Base-by-base conservation (phyloP, 92 coral and sea anemone species). In the Parazoanthus swiftii region DNA sequence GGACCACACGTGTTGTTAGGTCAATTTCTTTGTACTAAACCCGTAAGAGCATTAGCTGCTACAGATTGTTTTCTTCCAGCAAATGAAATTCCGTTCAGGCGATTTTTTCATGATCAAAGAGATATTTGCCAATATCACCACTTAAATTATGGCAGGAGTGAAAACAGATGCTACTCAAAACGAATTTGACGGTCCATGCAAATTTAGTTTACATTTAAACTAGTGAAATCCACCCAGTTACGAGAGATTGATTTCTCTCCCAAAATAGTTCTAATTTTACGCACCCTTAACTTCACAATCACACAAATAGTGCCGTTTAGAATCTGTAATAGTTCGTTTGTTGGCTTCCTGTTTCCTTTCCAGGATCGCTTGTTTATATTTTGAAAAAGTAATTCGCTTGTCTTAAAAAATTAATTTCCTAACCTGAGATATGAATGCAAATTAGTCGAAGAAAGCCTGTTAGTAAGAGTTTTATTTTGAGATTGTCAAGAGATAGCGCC, bases 1-100 rank as follows among this genome's bases (percentile, higher is more conserved):
- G 67, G 86, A 83, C 86, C 86, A 83, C 86, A 83, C 86, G 86
- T 83, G 86, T 82, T 67, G 77, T 15, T 5, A 63, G 38, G 63
- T 29, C 25, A 44, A 71, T 39, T 68, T n/a, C 77, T 83, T 82
- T 68, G 42, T 68, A 82, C 67, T 26, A 66, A 42, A 8, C 36
- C 63, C 26, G 39, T 67, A 8, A 67, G 77, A 39, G 43, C 5
- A 73, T 66, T 39, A 25, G 44, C 66, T 66, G 50, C 50, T 83
- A 21, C 76, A 16, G 50, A 68, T 83, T 83, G 44, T n/a, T 15
- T 38, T 13, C 38, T 38, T 39, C 37, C 9, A 42, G 18, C 25
- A 35, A 83, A 83, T 82, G 35, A n/a, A 33, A 39, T 70, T 70
- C 86, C 18, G 38, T 83, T 43, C 77, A 44, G 51, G 51, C n/a